A percentile compares a stretch with the other conserved stretches of the same genome.
Conservation (phyloP, 1,140 invertebrate species). For the Zaprionus camerounensis region DNA sequence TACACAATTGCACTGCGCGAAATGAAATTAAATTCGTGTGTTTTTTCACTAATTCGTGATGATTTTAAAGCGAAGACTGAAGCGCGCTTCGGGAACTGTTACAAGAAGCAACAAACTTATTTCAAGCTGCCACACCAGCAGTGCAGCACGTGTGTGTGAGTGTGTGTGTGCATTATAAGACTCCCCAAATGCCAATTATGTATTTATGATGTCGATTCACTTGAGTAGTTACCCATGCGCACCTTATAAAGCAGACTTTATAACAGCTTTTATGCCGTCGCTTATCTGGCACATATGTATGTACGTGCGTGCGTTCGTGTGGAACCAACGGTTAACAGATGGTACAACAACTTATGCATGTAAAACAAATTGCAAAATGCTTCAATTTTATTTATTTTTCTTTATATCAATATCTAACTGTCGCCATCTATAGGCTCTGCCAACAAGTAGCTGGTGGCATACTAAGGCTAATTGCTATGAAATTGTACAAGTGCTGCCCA, state of each 20-base stretch:
- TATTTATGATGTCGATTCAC: slow-evolving; percentile 62
- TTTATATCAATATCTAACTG: neutral
- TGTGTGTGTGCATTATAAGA: slow-evolving; percentile 15
- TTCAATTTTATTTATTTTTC: neutral
- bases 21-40: slow-evolving; percentile 24
- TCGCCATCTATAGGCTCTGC: slow-evolving; percentile 19
- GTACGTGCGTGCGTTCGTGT: slow-evolving; percentile 28
- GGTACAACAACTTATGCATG: slow-evolving; percentile 1
- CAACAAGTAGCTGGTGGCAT: neutral
- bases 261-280: slow-evolving; percentile 17
- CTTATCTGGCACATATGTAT: slow-evolving; percentile 31
- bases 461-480: neutral
- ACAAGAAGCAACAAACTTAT: slow-evolving; percentile 8
- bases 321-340: slow-evolving; percentile 46
- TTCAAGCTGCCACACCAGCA: slow-evolving; percentile 27
- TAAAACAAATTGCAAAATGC: slow-evolving; percentile 6
- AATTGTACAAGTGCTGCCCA: neutral
- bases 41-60: neutral
- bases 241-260: slow-evolving; percentile 37
- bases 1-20: slow-evolving; percentile 50
- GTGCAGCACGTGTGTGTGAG: neutral
- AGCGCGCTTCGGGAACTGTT: neutral
- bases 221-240: slow-evolving; percentile 50
- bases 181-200: slow-evolving; percentile 60
- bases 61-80: slow-evolving; percentile 42